phyloP scores from a whole-genome alignment of 1,140 invertebrate species.

The Scaptodrosophila lebanonensis region DNA sequence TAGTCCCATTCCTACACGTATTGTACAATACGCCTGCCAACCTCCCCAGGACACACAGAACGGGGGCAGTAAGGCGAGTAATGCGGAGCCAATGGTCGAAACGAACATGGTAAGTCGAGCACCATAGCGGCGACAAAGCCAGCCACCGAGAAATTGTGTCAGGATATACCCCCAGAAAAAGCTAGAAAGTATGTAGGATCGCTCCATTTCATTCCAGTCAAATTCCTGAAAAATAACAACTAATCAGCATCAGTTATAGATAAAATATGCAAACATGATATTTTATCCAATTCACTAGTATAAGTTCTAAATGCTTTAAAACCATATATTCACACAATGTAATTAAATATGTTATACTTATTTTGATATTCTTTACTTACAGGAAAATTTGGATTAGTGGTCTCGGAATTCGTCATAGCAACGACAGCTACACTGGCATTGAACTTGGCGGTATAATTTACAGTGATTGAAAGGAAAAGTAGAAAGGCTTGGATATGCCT shows the following conservation, averaged over 20 bases:
- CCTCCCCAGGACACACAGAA: constrained; percentile 77
- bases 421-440: constrained; percentile 65
- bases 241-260: too few species aligned
- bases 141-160: constrained; percentile 82
- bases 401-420: constrained; percentile 64
- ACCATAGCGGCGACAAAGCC: constrained; percentile 82
- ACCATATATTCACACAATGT: not conserved
- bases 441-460: constrained; percentile 58
- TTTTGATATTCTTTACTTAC: constrained; percentile 28
- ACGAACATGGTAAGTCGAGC: constrained; percentile 81
- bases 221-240: constrained; percentile 51
- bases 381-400: constrained; percentile 54
- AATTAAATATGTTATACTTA: not conserved
- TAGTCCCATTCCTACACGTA: constrained; percentile 86
- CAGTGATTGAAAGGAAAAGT: constrained; percentile 58
- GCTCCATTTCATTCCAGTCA: constrained; percentile 78
- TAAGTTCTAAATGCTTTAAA: too few species aligned
- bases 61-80: constrained; percentile 78
- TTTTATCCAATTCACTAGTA: too few species aligned
- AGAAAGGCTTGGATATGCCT: constrained; percentile 60
- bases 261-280: too few species aligned
- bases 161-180: constrained; percentile 82
- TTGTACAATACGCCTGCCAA: constrained; percentile 80
- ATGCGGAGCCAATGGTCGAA: constrained; percentile 78
- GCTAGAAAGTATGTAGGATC: constrained; percentile 80